Evolutionary conservation across 2,113 vertebrate species (phyloP).

Genomic region (Epinephelus cyanopodus): DNA sequence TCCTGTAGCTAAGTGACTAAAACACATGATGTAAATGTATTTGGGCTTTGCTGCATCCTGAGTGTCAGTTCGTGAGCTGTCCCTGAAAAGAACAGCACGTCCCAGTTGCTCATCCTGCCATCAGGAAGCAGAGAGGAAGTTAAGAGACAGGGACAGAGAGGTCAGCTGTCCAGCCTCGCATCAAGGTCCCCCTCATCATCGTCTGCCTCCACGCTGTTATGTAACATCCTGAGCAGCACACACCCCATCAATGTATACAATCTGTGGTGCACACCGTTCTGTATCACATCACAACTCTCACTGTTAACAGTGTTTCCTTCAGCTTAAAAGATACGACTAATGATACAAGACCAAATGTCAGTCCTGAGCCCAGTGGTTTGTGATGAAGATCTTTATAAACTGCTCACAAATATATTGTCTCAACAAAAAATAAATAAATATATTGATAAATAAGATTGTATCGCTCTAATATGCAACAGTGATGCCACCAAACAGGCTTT

Average conservation of each 20-base stretch:
- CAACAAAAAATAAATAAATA: too few relatives aligned
- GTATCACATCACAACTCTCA: too few relatives aligned
- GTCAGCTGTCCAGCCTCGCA: neutral
- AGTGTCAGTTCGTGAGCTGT: neutral
- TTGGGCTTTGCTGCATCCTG: neutral
- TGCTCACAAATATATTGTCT: too few relatives aligned
- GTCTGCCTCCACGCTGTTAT: neutral
- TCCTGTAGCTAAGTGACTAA: neutral
- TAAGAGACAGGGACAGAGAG: neutral
- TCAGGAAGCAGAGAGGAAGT: conserved; percentile 46
- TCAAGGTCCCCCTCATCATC: neutral
- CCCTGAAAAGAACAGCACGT: conserved; percentile 3
- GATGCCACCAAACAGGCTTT: too few relatives aligned
- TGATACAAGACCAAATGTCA: neutral
- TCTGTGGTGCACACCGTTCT: neutral
- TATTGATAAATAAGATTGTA: too few relatives aligned
- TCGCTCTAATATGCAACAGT: too few relatives aligned
- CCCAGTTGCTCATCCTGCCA: conserved; percentile 23
- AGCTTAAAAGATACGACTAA: neutral
- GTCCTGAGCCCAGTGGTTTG: too few relatives aligned
- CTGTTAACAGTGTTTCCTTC: neutral
- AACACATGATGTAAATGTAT: neutral
- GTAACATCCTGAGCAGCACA: conserved; percentile 18
- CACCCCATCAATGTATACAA: too few relatives aligned
- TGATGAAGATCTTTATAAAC: too few relatives aligned